phyloP scores from a whole-genome alignment of 2,888 invertebrate species.

The Chymomyza fuscimana region DNA sequence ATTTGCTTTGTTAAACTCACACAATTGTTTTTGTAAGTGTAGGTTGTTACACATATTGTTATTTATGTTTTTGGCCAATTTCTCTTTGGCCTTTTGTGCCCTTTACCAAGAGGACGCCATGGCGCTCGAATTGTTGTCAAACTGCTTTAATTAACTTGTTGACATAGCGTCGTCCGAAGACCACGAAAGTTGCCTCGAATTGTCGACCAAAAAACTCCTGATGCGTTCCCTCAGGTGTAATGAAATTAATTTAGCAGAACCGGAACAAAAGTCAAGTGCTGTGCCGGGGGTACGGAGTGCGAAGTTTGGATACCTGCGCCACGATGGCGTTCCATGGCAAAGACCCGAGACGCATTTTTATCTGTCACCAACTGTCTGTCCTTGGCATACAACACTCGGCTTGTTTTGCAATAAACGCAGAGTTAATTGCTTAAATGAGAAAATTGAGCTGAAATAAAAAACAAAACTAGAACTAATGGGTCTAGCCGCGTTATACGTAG shows the following conservation, averaged over 20 bases:
- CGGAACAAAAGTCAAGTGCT: neutral
- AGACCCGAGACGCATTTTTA: neutral
- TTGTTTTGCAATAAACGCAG: conserved; percentile 49
- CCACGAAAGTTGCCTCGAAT: conserved; percentile 5
- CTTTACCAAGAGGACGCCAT: neutral
- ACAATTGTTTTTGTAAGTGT: neutral
- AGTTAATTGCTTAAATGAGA: conserved; percentile 61
- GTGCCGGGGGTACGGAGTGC: neutral
- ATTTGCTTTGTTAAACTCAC: neutral
- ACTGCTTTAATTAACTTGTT: conserved; percentile 73
- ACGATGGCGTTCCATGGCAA: neutral
- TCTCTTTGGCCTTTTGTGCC: neutral
- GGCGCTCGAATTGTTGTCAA: conserved; percentile 52
- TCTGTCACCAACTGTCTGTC: conserved; percentile 35
- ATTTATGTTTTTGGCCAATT: neutral
- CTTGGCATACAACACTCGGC: neutral
- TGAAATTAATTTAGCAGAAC: conserved; percentile 54
- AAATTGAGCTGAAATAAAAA: conserved; percentile 52
- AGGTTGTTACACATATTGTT: conserved; percentile 1
- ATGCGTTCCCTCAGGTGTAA: conserved; percentile 51
- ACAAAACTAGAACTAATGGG: conserved; percentile 16
- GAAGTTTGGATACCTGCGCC: neutral
- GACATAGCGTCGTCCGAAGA: conserved; percentile 45
- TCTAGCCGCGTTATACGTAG: neutral
- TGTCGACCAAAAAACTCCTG: neutral